Percentiles rank a stretch among this genome's conserved stretches.
Conservation (phyloP, 2,797 vertebrate genomes). For the Poeciliopsis turneri region DNA sequence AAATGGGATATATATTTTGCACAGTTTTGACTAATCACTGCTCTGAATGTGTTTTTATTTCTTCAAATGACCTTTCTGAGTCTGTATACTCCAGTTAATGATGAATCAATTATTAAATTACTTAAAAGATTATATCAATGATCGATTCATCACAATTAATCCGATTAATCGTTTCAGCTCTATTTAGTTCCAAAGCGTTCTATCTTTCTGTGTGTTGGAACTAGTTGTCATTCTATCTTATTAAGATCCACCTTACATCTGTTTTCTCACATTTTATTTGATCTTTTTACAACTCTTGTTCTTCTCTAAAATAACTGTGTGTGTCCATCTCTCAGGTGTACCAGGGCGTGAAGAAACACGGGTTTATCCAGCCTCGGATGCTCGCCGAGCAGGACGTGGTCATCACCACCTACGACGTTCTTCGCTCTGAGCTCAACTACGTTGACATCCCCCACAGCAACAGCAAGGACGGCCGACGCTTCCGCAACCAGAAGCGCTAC, state of each 20-base stretch:
- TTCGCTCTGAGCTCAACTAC: conserved; percentile 95
- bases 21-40: too few species aligned
- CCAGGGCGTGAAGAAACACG: conserved; percentile 97
- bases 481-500: conserved; percentile 97
- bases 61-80: too few species aligned
- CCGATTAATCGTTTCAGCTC: too few species aligned
- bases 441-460: conserved; percentile 98
- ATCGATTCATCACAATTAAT: too few species aligned
- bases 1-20: too few species aligned
- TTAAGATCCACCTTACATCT: not conserved
- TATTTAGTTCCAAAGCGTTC: too few species aligned
- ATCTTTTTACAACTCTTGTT: not conserved
- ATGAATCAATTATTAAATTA: too few species aligned
- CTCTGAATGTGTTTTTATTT: too few species aligned
- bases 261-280: not conserved
- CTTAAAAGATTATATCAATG: too few species aligned
- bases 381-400: conserved; percentile 96
- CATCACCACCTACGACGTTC: conserved; percentile 97
- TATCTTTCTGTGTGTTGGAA: too few species aligned
- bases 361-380: conserved; percentile 94
- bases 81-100: too few species aligned
- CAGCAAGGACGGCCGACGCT: conserved; percentile 92
- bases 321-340: conserved; percentile 84
- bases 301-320: not conserved
- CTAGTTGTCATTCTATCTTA: not conserved